A percentile compares a stretch with the other conserved stretches of the same genome.
Conservation (phyloP, 1,140 invertebrate species). For the Drosophila miranda region DNA sequence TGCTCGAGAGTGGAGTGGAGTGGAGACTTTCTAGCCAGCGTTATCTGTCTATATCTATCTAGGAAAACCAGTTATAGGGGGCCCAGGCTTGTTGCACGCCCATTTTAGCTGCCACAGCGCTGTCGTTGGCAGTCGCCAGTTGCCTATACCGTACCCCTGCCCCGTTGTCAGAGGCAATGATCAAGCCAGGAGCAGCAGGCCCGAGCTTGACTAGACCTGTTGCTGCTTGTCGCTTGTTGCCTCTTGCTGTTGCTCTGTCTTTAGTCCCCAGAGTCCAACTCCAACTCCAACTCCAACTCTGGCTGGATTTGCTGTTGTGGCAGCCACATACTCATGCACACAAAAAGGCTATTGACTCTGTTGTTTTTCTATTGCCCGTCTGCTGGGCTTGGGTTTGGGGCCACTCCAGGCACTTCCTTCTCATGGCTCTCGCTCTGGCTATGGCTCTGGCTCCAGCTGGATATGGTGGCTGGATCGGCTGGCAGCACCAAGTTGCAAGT, state of each 20-base stretch:
- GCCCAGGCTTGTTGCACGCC: slow-evolving; percentile 73
- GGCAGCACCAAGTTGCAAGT: slow-evolving; percentile 30
- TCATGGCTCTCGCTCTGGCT: slow-evolving; percentile 3
- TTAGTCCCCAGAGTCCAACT: slow-evolving; percentile 18
- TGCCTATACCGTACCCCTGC: not conserved
- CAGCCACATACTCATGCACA: slow-evolving; percentile 13
- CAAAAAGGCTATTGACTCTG: slow-evolving; percentile 67
- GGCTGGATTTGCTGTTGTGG: slow-evolving; percentile 40
- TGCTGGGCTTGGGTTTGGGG: slow-evolving; percentile 9
- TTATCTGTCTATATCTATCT: slow-evolving; percentile 75
- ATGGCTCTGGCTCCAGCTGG: slow-evolving; percentile 16
- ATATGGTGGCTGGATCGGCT: slow-evolving; percentile 32
- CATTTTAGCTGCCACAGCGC: slow-evolving; percentile 46
- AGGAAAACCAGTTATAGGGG: slow-evolving; percentile 74
- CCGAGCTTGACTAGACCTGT: slow-evolving; percentile 62
- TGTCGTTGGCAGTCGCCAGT: slow-evolving; percentile 1
- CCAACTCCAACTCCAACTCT: slow-evolving; percentile 28
- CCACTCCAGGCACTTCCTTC: slow-evolving; percentile 60
- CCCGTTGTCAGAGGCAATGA: slow-evolving; percentile 51
- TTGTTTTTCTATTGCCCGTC: slow-evolving; percentile 77
- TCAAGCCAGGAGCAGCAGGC: slow-evolving; percentile 63
- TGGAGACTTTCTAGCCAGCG: slow-evolving; percentile 50
- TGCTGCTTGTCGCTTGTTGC: slow-evolving; percentile 40
- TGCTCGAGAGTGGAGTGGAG: slow-evolving; percentile 41
- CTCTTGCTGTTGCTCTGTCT: slow-evolving; percentile 31